phyloP scores from a whole-genome alignment of 2,113 vertebrate genomes.

The Pardalotus punctatus region DNA sequence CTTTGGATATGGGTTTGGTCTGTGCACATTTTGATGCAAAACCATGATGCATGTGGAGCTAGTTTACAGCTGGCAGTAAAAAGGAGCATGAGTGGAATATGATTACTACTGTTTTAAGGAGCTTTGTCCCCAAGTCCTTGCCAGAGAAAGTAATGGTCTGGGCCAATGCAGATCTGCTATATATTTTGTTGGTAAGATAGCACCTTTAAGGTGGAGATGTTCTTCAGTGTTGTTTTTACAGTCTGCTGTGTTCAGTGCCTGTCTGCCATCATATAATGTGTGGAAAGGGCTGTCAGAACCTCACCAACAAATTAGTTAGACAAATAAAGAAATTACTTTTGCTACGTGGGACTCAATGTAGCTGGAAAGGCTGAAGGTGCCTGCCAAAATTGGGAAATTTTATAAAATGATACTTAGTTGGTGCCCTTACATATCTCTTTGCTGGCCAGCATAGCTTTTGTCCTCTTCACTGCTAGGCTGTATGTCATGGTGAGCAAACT shows the following conservation, averaged over 20 bases:
- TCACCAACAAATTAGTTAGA: background rate
- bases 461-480: background rate
- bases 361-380: background rate
- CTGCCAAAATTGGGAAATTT: background rate
- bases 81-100: conserved; percentile 72
- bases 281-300: background rate
- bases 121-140: conserved; percentile 71
- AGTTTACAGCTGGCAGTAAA: conserved; percentile 71
- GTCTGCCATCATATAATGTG: background rate
- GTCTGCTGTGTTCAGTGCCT: conserved; percentile 2
- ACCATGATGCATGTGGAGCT: conserved; percentile 69
- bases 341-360: background rate
- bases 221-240: conserved; percentile 36
- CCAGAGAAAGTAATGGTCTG: conserved; percentile 59
- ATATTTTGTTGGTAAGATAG: conserved; percentile 57
- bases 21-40: conserved; percentile 71
- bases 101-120: conserved; percentile 71
- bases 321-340: background rate
- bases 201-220: conserved; percentile 46
- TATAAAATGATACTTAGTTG: background rate
- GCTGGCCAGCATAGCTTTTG: background rate
- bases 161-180: conserved; percentile 48
- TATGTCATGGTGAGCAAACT: background rate
- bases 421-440: background rate
- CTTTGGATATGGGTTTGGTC: conserved; percentile 60